Evolutionary conservation across 1,140 invertebrate genomes (phyloP).

Genomic region (Zaprionus lachaisei): DNA sequence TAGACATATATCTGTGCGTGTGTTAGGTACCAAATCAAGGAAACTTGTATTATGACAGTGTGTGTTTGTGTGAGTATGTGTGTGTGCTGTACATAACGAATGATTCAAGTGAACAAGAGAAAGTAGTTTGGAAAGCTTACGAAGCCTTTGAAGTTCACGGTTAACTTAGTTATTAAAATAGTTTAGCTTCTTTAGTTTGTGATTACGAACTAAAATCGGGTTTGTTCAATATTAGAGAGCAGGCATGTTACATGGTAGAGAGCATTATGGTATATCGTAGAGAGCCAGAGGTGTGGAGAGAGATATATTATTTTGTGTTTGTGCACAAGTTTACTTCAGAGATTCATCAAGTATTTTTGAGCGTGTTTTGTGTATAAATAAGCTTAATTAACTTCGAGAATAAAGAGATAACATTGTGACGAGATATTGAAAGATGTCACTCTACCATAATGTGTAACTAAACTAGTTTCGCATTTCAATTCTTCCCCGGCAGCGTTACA

Average conservation of each 20-base stretch:
- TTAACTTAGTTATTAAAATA: slow-evolving; percentile 23
- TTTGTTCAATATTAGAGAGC: slow-evolving; percentile 15
- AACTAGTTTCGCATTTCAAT: neutral
- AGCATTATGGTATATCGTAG: neutral
- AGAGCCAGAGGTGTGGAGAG: slow-evolving; percentile 7
- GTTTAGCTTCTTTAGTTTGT: slow-evolving; percentile 37
- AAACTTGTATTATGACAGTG: slow-evolving; percentile 39
- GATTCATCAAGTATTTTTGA: slow-evolving; percentile 52
- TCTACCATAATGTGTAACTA: neutral
- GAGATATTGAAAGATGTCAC: neutral
- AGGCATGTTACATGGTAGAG: neutral
- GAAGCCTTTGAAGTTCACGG: slow-evolving; percentile 23
- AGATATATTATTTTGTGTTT: slow-evolving; percentile 37
- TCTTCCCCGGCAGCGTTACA: slow-evolving; percentile 88
- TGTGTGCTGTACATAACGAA: slow-evolving; percentile 49
- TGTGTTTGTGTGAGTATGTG: slow-evolving; percentile 13
- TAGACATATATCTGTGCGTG: slow-evolving; percentile 4
- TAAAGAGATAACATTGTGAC: neutral
- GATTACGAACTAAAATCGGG: slow-evolving; percentile 26
- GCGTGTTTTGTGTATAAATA: slow-evolving; percentile 13
- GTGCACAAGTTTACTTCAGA: slow-evolving; percentile 29
- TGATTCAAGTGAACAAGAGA: slow-evolving; percentile 26
- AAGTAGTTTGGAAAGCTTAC: slow-evolving; percentile 24
- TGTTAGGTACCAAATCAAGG: slow-evolving; percentile 47
- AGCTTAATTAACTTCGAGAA: slow-evolving; percentile 31